Evolutionary conservation across 2,888 invertebrate genomes (phyloP), one percentile per base, ranked within the genome.

Genomic region (Caenorhabditis doughertyi): DNA sequence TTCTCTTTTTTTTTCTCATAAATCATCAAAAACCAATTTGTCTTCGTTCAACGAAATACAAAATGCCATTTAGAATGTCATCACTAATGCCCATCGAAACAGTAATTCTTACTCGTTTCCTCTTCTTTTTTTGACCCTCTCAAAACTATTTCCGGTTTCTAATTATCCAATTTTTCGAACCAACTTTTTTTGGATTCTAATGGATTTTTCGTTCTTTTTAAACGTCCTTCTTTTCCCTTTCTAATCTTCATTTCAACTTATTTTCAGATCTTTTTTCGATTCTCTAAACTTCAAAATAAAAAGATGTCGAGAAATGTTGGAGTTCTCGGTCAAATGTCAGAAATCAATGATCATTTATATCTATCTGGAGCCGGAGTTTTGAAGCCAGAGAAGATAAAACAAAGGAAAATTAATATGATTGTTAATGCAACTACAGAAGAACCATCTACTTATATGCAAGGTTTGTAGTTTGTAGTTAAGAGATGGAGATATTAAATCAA

Each of bases 361-460:
- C 94, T 96, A 47, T 95, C 95, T 88, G 96, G 96, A 16, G 96
- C 96, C 0, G 95, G 95, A 64, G 95, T 95, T 0, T 93, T 95
- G 23, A 94, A 95, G 62, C 94, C 95, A 1, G 94, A 94, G 3
- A 94, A 94, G 60, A 93, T 96, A 42, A 94, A 94, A 84, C 94
- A 94, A 64, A 94, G 94, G 56, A 85, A 88, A 58, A 95, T 96
- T 65, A 95, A 95, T 1, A 95, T 95, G 89, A 94, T 96, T 47
- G 94, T 96, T 70, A 96, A 95, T 91, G 95, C 95, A 23, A 96
- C 96, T 0, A 94, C 95, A 0, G 96, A 96, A 91, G 93, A 96
- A 56, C 96, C 96, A 0, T 92, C 92, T 76, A 88, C 93, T 3
- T 91, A 92, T 82, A 80, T 92, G 27, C 92, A 92, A 32, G 92